Evolutionary conservation across 2,888 invertebrate genomes (phyloP).

Genomic region (Xestia rhomboidea): DNA sequence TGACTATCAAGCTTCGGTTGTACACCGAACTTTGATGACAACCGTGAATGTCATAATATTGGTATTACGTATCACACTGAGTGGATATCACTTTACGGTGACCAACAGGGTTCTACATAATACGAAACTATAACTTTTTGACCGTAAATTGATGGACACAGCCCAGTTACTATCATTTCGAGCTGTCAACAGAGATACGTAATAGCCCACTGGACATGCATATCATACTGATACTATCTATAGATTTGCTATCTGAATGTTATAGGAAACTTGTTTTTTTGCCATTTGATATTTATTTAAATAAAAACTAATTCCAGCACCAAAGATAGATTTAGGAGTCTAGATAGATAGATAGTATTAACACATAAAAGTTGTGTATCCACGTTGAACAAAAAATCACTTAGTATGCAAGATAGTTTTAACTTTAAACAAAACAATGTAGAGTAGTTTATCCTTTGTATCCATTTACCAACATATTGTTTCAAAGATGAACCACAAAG

Average conservation of each 20-base stretch:
- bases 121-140: no score
- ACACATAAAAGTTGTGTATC: not conserved
- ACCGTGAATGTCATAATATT: no score
- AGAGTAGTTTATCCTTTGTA: constrained; percentile 1
- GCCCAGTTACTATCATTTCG: no score
- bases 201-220: no score
- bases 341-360: constrained; percentile 12
- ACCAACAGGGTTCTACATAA: no score
- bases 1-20: no score
- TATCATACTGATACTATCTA: constrained; percentile 4
- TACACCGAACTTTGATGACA: no score
- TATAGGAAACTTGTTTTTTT: constrained; percentile 6
- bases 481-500: constrained; percentile 30
- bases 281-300: constrained; percentile 7
- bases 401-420: not conserved
- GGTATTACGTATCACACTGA: no score
- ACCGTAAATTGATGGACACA: no score
- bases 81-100: no score
- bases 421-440: not conserved
- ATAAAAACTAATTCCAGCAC: not conserved
- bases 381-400: not conserved
- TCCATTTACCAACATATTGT: constrained; percentile 13
- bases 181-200: no score
- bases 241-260: constrained; percentile 20
- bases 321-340: constrained; percentile 3